These are phyloP conservation scores for Mystacornis crossleyi DNA, from an alignment of 2,113 vertebrate species.

Conservation along the genomic window DNA sequence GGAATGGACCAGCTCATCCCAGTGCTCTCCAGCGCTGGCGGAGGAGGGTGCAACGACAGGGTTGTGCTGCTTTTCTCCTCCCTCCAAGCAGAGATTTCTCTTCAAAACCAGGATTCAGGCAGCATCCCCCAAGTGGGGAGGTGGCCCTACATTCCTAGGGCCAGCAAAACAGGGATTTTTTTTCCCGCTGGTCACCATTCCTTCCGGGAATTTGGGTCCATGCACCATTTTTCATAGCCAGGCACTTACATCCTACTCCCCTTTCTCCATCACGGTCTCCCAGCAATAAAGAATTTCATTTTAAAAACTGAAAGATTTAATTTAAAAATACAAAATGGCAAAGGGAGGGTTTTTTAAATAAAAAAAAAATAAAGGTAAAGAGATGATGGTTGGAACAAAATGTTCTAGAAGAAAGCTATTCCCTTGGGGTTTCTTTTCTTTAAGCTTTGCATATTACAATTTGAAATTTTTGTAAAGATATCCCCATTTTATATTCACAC, in stretches of 20 bases:
- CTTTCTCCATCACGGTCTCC: not conserved
- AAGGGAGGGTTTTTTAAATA: constrained; percentile 62
- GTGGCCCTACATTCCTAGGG: not conserved
- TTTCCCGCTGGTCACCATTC: not conserved
- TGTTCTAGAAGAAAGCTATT: constrained; percentile 67
- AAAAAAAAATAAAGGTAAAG: constrained; percentile 61
- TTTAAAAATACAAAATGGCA: constrained; percentile 70
- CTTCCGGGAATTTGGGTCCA: not conserved
- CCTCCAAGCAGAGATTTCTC: not conserved
- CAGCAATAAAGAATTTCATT: constrained; percentile 57
- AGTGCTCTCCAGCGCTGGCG: not conserved
- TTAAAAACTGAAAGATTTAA: constrained; percentile 67
- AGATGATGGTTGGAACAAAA: constrained; percentile 67
- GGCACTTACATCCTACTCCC: not conserved
- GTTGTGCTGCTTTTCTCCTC: not conserved
- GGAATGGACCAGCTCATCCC: not conserved
- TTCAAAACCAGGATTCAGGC: not conserved
- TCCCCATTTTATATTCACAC: constrained; percentile 75
- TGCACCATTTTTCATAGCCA: not conserved
- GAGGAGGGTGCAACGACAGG: not conserved
- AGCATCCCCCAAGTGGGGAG: not conserved
- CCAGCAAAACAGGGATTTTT: not conserved
- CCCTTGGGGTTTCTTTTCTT: constrained; percentile 67
- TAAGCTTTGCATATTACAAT: constrained; percentile 75
- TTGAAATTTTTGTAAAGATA: constrained; percentile 74